These are phyloP conservation scores for Reticulitermes lucifugus DNA, from an alignment of 2,888 invertebrate genomes.

Conservation along the genomic window DNA sequence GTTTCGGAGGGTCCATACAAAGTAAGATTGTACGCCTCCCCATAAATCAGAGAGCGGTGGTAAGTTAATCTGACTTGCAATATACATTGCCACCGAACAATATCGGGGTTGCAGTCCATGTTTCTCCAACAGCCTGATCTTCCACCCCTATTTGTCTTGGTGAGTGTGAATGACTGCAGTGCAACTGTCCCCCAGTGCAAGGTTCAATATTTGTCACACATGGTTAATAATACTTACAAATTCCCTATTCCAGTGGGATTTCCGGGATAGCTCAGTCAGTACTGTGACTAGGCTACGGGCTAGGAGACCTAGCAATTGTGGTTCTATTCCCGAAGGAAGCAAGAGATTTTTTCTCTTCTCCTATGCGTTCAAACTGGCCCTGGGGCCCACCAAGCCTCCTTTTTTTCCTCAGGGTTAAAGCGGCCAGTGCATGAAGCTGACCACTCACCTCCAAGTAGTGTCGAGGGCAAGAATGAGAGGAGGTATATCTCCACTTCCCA, in stretches of 20 bases:
- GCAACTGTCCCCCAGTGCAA: neutral
- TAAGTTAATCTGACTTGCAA: neutral
- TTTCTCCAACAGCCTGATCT: neutral
- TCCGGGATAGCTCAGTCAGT: too few species aligned
- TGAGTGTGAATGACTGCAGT: neutral
- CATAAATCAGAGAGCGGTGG: neutral
- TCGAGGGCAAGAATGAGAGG: too few species aligned
- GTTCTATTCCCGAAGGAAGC: too few species aligned
- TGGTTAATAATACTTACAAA: neutral
- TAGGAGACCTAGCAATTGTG: too few species aligned
- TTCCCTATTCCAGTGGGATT: neutral
- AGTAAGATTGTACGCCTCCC: neutral
- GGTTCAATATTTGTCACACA: neutral
- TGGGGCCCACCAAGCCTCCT: too few species aligned
- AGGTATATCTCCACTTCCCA: too few species aligned
- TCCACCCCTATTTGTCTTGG: neutral
- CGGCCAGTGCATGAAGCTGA: too few species aligned
- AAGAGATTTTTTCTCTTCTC: too few species aligned
- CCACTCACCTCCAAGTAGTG: too few species aligned
- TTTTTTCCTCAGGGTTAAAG: too few species aligned
- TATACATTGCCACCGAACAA: neutral
- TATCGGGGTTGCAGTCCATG: neutral
- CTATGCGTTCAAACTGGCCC: too few species aligned
- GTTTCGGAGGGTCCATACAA: neutral
- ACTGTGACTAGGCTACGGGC: too few species aligned